phyloP scores from a whole-genome alignment of 2,797 vertebrate genomes.

The Xenops minutus region DNA sequence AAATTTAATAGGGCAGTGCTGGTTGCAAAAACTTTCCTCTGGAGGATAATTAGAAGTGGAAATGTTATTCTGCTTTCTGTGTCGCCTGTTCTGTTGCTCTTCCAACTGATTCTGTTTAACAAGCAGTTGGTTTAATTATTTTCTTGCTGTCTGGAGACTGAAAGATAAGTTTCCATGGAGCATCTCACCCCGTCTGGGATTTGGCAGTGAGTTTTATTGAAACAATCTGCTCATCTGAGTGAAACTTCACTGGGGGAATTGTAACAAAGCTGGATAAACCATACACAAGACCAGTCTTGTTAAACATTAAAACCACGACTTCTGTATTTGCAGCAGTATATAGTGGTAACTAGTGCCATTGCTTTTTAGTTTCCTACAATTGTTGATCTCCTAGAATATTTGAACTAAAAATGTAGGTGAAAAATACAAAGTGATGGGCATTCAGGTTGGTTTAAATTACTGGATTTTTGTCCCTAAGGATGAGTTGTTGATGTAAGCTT shows the following conservation, averaged over 20 bases:
- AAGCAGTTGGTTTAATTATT: constrained; percentile 6
- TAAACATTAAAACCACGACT: neutral
- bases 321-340: neutral
- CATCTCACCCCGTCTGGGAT: neutral
- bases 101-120: neutral
- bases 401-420: neutral
- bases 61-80: neutral
- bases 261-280: neutral
- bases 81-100: neutral
- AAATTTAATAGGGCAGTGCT: neutral
- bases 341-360: neutral
- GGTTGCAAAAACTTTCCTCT: neutral
- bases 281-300: neutral
- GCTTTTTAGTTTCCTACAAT: neutral
- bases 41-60: neutral
- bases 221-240: constrained; percentile 17
- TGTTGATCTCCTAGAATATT: neutral
- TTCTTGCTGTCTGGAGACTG: constrained; percentile 6
- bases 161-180: neutral
- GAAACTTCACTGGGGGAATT: neutral
- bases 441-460: neutral
- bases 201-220: constrained; percentile 25
- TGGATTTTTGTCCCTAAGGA: neutral
- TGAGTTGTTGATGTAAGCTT: neutral
- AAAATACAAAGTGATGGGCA: neutral